These are phyloP conservation scores for Plutomurus gul DNA, from an alignment of 1,140 invertebrate genomes.

Conservation along the genomic window DNA sequence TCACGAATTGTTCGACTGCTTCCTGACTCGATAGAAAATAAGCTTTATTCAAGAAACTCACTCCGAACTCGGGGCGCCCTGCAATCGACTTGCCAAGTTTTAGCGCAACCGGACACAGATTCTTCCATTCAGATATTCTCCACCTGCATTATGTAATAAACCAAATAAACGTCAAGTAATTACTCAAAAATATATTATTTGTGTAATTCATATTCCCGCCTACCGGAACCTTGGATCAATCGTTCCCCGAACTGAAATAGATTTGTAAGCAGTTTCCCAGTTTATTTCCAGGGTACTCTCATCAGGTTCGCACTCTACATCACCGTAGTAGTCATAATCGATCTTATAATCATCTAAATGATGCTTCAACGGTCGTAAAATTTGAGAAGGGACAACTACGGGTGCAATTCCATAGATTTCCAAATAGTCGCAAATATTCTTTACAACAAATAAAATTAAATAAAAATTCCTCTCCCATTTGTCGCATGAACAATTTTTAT, in stretches of 20 bases:
- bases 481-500: not conserved
- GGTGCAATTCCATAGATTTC: conserved; percentile 32
- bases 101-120: conserved; percentile 48
- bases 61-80: conserved; percentile 44
- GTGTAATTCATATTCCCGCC: not conserved
- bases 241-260: not conserved
- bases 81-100: conserved; percentile 41
- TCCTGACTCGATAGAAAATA: conserved; percentile 42
- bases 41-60: conserved; percentile 44
- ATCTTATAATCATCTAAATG: conserved; percentile 3
- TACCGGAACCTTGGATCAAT: conserved; percentile 41
- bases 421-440: conserved; percentile 37
- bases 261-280: conserved; percentile 36
- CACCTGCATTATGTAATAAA: no score
- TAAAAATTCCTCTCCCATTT: not conserved
- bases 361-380: not conserved
- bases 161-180: no score
- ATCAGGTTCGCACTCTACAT: not conserved
- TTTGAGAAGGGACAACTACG: not conserved
- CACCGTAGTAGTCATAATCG: not conserved
- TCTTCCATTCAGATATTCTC: conserved; percentile 45
- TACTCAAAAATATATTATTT: no score
- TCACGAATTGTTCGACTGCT: conserved; percentile 34
- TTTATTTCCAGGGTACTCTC: conserved; percentile 8
- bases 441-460: not conserved